phyloP scores from a whole-genome alignment of 2,113 vertebrate genomes.

The Toxotes chatareus region DNA sequence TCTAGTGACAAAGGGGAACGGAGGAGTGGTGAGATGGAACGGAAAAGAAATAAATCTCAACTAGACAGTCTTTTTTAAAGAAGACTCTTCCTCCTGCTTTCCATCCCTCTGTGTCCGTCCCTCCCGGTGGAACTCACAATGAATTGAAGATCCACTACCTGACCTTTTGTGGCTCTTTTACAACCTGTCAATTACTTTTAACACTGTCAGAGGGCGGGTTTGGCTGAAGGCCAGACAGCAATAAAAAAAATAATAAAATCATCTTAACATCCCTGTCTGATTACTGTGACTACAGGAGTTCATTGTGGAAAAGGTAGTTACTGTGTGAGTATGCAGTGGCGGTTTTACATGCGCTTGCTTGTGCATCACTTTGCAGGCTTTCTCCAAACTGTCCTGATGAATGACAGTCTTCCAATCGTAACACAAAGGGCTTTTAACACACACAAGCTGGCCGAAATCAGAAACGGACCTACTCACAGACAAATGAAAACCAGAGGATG shows the following conservation, averaged over 20 bases:
- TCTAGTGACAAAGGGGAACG: conserved; percentile 36
- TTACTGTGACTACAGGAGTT: neutral
- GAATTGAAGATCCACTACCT: conserved; percentile 36
- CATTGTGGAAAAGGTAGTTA: neutral
- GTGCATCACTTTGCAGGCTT: conserved; percentile 14
- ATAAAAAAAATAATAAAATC: conserved; percentile 31
- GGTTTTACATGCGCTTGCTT: neutral
- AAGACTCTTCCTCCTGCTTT: conserved; percentile 32
- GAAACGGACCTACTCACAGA: neutral
- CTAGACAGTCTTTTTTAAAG: neutral
- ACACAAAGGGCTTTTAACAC: neutral
- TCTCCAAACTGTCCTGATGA: neutral
- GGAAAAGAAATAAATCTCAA: conserved; percentile 55
- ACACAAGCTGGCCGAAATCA: conserved; percentile 3
- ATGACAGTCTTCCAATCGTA: neutral
- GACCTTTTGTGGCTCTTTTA: conserved; percentile 64
- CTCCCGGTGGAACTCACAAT: conserved; percentile 34
- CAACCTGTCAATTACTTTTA: conserved; percentile 64
- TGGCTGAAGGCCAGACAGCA: conserved; percentile 45
- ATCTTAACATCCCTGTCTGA: neutral
- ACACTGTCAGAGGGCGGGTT: conserved; percentile 40
- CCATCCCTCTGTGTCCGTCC: conserved; percentile 32
- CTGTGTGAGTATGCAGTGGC: neutral
- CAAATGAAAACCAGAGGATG: conserved; percentile 8
- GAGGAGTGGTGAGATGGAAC: conserved; percentile 48